Conservation (phyloP, 2,797 vertebrate genomes). For the Gymnocypris eckloni region DNA sequence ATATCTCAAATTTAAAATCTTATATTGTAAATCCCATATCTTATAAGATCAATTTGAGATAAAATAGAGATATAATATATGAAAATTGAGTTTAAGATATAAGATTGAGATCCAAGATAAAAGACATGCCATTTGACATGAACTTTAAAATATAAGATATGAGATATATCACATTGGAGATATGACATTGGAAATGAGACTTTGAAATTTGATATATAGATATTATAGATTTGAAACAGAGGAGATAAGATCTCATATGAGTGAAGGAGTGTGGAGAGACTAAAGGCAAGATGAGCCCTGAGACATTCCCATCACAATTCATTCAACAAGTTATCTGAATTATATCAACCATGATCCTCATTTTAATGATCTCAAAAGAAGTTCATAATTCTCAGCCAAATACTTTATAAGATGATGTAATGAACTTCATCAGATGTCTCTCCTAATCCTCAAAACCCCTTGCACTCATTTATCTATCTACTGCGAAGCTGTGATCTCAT, state of each 20-base stretch:
- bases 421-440: constrained; percentile 40
- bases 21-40: background rate
- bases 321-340: constrained; percentile 2
- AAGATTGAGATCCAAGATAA: background rate
- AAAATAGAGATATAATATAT: too few relatives aligned
- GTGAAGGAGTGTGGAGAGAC: background rate
- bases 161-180: background rate
- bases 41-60: background rate
- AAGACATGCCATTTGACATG: background rate
- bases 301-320: background rate
- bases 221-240: background rate
- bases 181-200: background rate
- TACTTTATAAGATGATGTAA: constrained; percentile 20
- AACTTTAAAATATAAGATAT: background rate
- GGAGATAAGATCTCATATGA: constrained; percentile 16
- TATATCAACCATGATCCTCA: background rate
- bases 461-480: constrained; percentile 19
- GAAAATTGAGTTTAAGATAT: background rate
- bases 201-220: background rate
- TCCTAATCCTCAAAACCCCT: constrained; percentile 40
- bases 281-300: background rate
- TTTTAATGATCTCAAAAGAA: background rate
- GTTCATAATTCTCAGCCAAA: constrained; percentile 1
- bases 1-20: too few relatives aligned
- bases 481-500: background rate